Base-by-base conservation (phyloP, 2,797 vertebrate species). In the Aeoliscus strigatus region DNA sequence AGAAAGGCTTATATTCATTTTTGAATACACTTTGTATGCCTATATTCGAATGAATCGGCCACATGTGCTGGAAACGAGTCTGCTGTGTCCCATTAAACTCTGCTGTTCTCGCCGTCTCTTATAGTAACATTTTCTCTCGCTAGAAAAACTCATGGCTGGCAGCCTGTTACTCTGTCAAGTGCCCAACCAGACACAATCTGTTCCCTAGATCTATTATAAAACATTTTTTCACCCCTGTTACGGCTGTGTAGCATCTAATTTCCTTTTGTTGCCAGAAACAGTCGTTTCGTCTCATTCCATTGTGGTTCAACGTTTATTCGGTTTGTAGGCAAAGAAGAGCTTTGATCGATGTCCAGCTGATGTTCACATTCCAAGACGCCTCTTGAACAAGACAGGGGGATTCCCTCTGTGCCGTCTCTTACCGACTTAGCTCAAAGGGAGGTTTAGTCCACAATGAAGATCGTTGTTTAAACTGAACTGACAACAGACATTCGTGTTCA, bases 381-480 rank as follows among this genome's bases (percentile, higher is more conserved):
- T 72, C 53, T 42, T 67, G 51, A 47, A 55, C 36, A 39, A 21
- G 34, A 60, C 50, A 36, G 49, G 77, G 74, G 78, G 66, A 79
- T 70, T 79, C 67, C 79, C 77, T 67, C 43, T 63, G 29, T 59
- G 52, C 58, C 48, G 37, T 27, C 64, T 51, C 56, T 48, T 49
- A 54, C 63, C 60, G 55, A 48, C 56, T 79, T 47, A 64, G 66
- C 36, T 53, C 41, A 23, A 32, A 70, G 59, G 53, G 44, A 56
- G 52, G 14, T 43, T 46, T 33, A 55, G 37, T 40, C 57, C 56
- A 36, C 17, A 59, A 59, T 65, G 77, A 61, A 75, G 72, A 27
- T 79, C 72, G 75, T 68, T 81, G 75, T 80, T 60, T 75, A 52
- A 62, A 66, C 40, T 57, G 51, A 68, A 45, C 29, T n/a, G n/a